These are phyloP conservation scores for Cirrhinus mrigala DNA, from an alignment of 2,797 vertebrate species.

Conservation along the genomic window DNA sequence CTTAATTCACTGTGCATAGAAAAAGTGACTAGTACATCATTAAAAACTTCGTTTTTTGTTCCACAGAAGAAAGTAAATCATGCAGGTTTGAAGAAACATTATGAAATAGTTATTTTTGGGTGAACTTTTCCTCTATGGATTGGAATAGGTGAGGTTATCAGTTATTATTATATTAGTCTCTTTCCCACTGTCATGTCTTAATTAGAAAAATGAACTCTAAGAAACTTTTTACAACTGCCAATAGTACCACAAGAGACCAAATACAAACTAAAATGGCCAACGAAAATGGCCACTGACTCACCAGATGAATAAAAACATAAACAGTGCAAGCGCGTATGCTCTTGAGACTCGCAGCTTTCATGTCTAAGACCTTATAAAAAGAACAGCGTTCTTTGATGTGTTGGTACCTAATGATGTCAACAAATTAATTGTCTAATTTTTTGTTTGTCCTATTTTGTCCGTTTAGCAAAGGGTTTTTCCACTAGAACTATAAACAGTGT, in stretches of 20 bases:
- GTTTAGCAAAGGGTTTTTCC: slow-evolving; percentile 9
- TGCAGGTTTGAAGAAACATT: background rate
- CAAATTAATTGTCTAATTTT: slow-evolving; percentile 22
- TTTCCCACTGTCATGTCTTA: slow-evolving; percentile 1
- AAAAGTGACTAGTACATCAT: background rate
- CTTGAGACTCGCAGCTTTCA: slow-evolving; percentile 26
- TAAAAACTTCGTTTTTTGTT: background rate
- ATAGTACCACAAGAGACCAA: slow-evolving; percentile 41
- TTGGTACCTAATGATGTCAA: slow-evolving; percentile 36
- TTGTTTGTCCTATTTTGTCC: slow-evolving; percentile 11
- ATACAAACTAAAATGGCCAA: slow-evolving; percentile 37
- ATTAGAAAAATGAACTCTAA: slow-evolving; percentile 17
- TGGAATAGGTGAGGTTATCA: slow-evolving; percentile 9
- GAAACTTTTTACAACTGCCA: slow-evolving; percentile 50
- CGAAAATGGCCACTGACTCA: slow-evolving; percentile 41
- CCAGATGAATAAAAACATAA: slow-evolving; percentile 41
- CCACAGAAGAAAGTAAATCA: background rate
- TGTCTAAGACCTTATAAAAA: slow-evolving; percentile 31
- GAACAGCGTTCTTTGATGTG: slow-evolving; percentile 32
- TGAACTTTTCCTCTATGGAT: background rate
- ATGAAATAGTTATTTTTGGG: background rate
- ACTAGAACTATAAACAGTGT: slow-evolving; percentile 9
- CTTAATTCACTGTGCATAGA: background rate
- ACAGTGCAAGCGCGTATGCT: slow-evolving; percentile 24
- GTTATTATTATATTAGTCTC: slow-evolving; percentile 5